These are phyloP conservation scores for Ictalurus furcatus DNA, from an alignment of 2,113 vertebrate species.

Conservation along the genomic window DNA sequence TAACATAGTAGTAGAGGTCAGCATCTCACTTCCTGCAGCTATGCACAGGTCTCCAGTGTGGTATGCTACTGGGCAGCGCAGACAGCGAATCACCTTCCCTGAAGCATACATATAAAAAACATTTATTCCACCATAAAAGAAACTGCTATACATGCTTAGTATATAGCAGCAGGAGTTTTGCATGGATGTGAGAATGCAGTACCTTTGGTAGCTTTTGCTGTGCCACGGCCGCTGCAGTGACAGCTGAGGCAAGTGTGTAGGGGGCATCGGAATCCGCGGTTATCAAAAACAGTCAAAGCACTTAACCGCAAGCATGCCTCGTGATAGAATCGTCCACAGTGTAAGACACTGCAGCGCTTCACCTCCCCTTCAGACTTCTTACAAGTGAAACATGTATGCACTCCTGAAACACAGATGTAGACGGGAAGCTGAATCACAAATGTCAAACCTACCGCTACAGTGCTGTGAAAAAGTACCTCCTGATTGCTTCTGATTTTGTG, in stretches of 20 bases:
- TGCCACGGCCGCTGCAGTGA: constrained; percentile 81
- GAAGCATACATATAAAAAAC: neutral
- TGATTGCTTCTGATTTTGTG: no score
- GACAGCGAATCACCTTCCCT: constrained; percentile 92
- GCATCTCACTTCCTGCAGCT: constrained; percentile 87
- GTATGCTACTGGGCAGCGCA: constrained; percentile 94
- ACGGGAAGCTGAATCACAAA: neutral
- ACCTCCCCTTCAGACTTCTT: constrained; percentile 83
- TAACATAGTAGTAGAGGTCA: constrained; percentile 84
- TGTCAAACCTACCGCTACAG: neutral
- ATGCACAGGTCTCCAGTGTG: constrained; percentile 88
- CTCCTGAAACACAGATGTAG: constrained; percentile 68
- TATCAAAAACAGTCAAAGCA: constrained; percentile 86
- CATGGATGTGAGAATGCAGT: neutral
- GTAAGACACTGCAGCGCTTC: constrained; percentile 85
- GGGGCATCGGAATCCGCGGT: constrained; percentile 92
- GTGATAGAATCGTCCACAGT: constrained; percentile 96
- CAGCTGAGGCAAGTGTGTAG: constrained; percentile 93
- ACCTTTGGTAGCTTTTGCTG: constrained; percentile 88
- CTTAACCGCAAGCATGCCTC: constrained; percentile 85
- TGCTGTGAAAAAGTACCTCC: no score
- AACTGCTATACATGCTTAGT: neutral
- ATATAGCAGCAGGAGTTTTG: neutral
- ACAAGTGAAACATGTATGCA: constrained; percentile 89
- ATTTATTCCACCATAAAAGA: constrained; percentile 35